phyloP scores from a whole-genome alignment of 2,888 invertebrate genomes.

The Deilephila porcellus region DNA sequence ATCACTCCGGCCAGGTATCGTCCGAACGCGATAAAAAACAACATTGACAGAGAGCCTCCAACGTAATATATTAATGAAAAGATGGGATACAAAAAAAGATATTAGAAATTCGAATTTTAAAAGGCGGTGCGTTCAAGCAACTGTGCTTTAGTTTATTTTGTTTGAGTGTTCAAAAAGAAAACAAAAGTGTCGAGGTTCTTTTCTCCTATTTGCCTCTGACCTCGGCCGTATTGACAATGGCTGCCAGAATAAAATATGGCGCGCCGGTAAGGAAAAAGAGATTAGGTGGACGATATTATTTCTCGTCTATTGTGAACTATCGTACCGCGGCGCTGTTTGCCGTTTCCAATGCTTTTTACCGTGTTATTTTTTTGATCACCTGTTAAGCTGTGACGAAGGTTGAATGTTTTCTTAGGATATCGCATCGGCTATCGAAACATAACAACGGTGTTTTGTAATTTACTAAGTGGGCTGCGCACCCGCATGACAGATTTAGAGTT shows the following conservation, averaged over 20 bases:
- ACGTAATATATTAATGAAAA: constrained; percentile 83
- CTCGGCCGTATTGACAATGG: constrained; percentile 82
- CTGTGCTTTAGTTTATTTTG: constrained; percentile 77
- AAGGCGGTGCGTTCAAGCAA: constrained; percentile 79
- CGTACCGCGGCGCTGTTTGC: constrained; percentile 67
- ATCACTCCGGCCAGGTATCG: constrained; percentile 63
- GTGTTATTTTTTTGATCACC: constrained; percentile 70
- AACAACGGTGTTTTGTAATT: constrained; percentile 25
- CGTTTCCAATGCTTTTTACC: constrained; percentile 60
- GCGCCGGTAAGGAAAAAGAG: constrained; percentile 80
- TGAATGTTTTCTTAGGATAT: constrained; percentile 64
- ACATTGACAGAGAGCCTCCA: constrained; percentile 74
- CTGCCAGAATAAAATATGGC: constrained; percentile 84
- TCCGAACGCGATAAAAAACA: constrained; percentile 62
- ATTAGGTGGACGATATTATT: constrained; percentile 80
- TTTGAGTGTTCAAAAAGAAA: constrained; percentile 78
- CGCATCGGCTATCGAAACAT: constrained; percentile 32
- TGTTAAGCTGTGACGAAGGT: constrained; percentile 71
- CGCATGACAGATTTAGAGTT: constrained; percentile 7
- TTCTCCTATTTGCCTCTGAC: constrained; percentile 83
- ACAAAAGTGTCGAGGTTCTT: constrained; percentile 75
- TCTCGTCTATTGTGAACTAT: constrained; percentile 60
- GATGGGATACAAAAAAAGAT: constrained; percentile 74
- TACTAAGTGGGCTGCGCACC: constrained; percentile 21
- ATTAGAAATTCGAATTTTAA: constrained; percentile 75